Base-by-base conservation (phyloP, 1,140 invertebrate genomes). In the Drosophila sp. region DNA sequence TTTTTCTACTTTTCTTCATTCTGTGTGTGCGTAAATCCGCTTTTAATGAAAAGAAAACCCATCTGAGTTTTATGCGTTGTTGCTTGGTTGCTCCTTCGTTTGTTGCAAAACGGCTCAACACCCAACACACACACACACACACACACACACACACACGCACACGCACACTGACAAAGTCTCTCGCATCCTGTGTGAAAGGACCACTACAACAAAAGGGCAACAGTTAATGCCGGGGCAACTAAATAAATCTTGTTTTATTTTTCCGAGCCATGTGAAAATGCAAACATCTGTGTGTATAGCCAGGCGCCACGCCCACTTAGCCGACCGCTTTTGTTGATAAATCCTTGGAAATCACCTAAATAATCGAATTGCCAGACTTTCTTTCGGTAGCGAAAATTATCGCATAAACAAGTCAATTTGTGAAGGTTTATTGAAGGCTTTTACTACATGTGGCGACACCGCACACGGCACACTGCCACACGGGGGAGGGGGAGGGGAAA, bases 11-110 rank as follows among this genome's bases (percentile, higher is more conserved):
- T 72, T 70, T 56, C 44, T 65, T 65, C 54, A 50, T 74, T 66
- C 66, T 79, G 70, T 69, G 64, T 83, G 76, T 84, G 80, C 84
- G 84, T 84, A 89, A 89, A 89, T 89, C 84, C 84, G 84, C 84
- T 89, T 89, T 89, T 89, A 89, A 89, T 89, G 84, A 89, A 89
- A 89, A 89, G 84, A 89, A 89, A 89, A 89, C 84, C 86, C 84
- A 84, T 89, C 72, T 55, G 60, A 70, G 70, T 67, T 89, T 87
- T 79, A 68, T 86, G 71, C 70, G 68, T 38, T 56, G 73, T 55
- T 63, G 64, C 41, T 54, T 17, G 33, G 29, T 55, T 78, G 67
- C 67, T 67, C 47, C 72, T 70, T 68, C 8, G 58, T 50, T 50
- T 50, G 44, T 50, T 50, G 44, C 44, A 50, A 50, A 50, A 50